phyloP scores from a whole-genome alignment of 1,140 invertebrate genomes.

The Lasaia peninsularis region DNA sequence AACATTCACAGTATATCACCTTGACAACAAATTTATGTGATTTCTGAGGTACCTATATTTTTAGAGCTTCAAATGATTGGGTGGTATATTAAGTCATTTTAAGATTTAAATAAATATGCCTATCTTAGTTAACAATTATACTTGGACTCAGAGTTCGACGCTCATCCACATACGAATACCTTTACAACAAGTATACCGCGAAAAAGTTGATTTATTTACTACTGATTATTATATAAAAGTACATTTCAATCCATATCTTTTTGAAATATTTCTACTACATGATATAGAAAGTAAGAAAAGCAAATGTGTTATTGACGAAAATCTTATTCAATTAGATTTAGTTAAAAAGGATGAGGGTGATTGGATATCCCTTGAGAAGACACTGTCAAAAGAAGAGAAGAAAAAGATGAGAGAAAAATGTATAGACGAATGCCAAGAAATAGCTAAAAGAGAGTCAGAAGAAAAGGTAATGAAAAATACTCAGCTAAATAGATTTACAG shows the following conservation, averaged over 20 bases:
- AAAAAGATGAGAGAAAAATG: constrained; percentile 71
- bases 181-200: constrained; percentile 70
- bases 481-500: constrained; percentile 74
- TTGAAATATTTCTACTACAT: constrained; percentile 81
- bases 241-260: constrained; percentile 81
- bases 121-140: constrained; percentile 83
- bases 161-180: constrained; percentile 79
- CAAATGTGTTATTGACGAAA: constrained; percentile 77
- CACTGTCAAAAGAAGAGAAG: constrained; percentile 77
- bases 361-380: constrained; percentile 79
- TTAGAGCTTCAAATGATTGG: too few species aligned
- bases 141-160: constrained; percentile 81
- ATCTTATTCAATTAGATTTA: constrained; percentile 79
- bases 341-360: constrained; percentile 74
- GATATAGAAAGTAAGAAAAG: constrained; percentile 78
- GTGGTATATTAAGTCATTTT: too few species aligned
- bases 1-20: constrained; percentile 29
- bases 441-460: constrained; percentile 74
- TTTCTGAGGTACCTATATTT: too few species aligned
- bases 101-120: constrained; percentile 76
- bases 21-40: neutral
- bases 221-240: constrained; percentile 82
- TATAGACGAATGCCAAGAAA: constrained; percentile 76
- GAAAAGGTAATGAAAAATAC: constrained; percentile 69
- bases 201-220: constrained; percentile 81